A percentile compares a stretch with the other conserved stretches of the same genome.
phyloP scores from a whole-genome alignment of 2,888 invertebrate genomes.

The Pseudococcus viburni region DNA sequence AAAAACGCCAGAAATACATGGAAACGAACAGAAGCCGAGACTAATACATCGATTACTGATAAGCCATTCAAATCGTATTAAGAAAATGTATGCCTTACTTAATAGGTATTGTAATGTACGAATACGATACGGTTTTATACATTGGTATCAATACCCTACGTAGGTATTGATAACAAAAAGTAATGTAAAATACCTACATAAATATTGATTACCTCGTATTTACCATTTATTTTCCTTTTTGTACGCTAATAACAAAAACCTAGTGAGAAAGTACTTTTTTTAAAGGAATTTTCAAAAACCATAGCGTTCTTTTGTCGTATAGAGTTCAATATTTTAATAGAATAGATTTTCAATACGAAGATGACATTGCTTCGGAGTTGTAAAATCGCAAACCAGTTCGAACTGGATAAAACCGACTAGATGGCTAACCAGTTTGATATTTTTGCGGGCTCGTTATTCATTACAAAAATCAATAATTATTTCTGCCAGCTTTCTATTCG shows the following conservation, averaged over 20 bases:
- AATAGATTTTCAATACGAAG: not conserved
- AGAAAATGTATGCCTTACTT: not conserved
- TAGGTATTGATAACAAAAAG: not conserved
- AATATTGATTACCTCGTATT: not conserved
- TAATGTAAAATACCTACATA: not conserved
- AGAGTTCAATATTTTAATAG: not conserved
- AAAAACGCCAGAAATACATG: not conserved
- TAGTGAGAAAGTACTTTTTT: not conserved
- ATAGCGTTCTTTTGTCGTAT: not conserved
- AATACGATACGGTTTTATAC: not conserved
- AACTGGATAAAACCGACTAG: slow-evolving; percentile 61
- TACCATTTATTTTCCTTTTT: not conserved
- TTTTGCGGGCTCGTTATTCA: not conserved
- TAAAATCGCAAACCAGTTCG: slow-evolving; percentile 41
- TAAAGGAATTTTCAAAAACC: too few species aligned
- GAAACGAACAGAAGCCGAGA: not conserved
- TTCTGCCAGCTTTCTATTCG: slow-evolving; percentile 44
- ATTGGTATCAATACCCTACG: not conserved
- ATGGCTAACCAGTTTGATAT: slow-evolving; percentile 3
- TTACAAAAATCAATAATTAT: slow-evolving; percentile 40
- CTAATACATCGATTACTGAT: not conserved
- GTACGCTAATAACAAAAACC: not conserved
- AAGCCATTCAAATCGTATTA: not conserved
- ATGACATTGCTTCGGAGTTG: slow-evolving; percentile 6
- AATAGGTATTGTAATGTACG: not conserved